Evolutionary conservation across 2,888 invertebrate genomes (phyloP), one percentile per base, ranked within the genome.

Genomic region (Xanthorhoe designata): DNA sequence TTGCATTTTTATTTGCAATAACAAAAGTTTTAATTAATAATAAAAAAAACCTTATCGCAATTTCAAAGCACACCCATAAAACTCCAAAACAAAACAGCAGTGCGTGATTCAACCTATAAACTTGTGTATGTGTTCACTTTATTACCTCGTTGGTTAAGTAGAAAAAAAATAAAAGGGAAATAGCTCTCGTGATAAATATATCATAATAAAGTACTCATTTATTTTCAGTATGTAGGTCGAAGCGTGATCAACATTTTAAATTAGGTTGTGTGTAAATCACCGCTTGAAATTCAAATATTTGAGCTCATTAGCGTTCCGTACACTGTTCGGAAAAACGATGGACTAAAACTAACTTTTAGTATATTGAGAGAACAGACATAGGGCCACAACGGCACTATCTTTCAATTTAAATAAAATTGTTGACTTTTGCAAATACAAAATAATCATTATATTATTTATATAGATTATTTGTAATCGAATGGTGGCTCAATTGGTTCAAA

Each of bases 141-240:
- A 62, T 61, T 66, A 62, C 61, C 65, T 71, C 69, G 72, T 75
- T 77, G 69, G 67, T 75, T 55, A 72, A 73, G 73, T 66, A 70
- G 69, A 50, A 73, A 74, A 73, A 74, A 73, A 54, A 58, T 52
- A 50, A 58, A 59, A 68, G 67, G n/a, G 66, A 74, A 75, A 68
- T 72, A 70, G 55, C 52, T 71, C 65, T 71, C 64, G 55, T 70
- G 58, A 76, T 74, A 76, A 77, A 77, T 76, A 73, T 70, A 66
- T 75, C 67, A 77, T 73, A 69, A 68, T 58, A 51, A 61, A 54
- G 54, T 53, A 57, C 57, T 50, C 64, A 51, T 61, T 64, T 61
- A 15, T 61, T 61, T 64, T 61, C 29, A 35, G 51, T 63, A 60
- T 56, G 57, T 64, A 64, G 67, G 68, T 57, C 61, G 35, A 13